Evolutionary conservation across 2,888 invertebrate species (phyloP).

Genomic region (Blera fallax): DNA sequence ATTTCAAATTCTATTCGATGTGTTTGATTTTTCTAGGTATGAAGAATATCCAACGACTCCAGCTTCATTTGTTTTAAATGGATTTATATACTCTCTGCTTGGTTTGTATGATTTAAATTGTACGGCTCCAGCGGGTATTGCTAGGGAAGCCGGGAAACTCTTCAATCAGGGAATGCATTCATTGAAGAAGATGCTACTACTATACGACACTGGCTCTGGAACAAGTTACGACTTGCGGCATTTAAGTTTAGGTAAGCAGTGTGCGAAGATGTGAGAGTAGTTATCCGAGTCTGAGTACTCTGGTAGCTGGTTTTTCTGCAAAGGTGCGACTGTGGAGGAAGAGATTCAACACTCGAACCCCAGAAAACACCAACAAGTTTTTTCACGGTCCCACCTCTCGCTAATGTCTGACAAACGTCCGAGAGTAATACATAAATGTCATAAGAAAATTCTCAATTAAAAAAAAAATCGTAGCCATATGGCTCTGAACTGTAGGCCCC

Average conservation of each 20-base stretch:
- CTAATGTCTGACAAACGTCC: too few relatives aligned
- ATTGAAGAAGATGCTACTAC: slow-evolving; percentile 91
- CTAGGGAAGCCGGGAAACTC: slow-evolving; percentile 88
- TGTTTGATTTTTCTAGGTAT: slow-evolving; percentile 85
- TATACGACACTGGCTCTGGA: slow-evolving; percentile 97
- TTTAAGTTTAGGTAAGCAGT: slow-evolving; percentile 87
- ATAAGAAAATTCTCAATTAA: too few relatives aligned
- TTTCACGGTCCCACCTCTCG: too few relatives aligned
- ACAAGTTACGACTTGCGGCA: slow-evolving; percentile 98
- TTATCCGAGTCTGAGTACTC: too few relatives aligned
- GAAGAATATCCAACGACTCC: slow-evolving; percentile 99
- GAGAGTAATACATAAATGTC: too few relatives aligned
- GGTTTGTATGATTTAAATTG: slow-evolving; percentile 97
- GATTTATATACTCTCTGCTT: slow-evolving; percentile 98
- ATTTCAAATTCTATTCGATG: neutral
- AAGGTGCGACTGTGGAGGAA: too few relatives aligned
- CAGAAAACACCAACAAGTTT: too few relatives aligned
- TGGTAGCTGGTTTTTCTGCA: too few relatives aligned
- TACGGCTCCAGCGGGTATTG: slow-evolving; percentile 87
- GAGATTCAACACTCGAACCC: too few relatives aligned
- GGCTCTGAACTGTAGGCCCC: too few relatives aligned
- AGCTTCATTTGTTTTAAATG: slow-evolving; percentile 97
- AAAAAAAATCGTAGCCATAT: too few relatives aligned
- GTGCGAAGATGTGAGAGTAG: too few relatives aligned
- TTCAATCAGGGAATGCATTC: slow-evolving; percentile 93